Conservation (phyloP, 2,797 vertebrate genomes). For the Pseudochirops corinnae region DNA sequence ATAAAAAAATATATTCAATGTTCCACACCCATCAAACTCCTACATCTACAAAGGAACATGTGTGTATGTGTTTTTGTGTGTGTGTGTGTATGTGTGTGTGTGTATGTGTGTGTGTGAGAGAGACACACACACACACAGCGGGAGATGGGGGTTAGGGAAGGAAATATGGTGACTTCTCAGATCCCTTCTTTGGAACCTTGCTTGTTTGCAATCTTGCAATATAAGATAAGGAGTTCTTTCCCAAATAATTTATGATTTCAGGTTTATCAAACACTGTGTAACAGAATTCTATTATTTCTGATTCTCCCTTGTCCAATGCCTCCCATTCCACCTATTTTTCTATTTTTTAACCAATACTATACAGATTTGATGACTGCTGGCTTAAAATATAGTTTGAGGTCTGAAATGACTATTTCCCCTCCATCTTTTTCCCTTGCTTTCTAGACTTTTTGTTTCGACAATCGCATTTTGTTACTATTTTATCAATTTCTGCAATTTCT, state of each 20-base stretch:
- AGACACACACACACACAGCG: too few relatives aligned
- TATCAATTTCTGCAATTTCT: background rate
- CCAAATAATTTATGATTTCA: background rate
- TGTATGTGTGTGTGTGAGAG: too few relatives aligned
- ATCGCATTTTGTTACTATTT: background rate
- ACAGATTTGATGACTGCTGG: background rate
- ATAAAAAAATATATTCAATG: slow-evolving; percentile 1
- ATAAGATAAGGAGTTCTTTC: background rate
- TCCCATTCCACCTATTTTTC: background rate
- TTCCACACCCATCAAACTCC: background rate
- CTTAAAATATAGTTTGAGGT: background rate
- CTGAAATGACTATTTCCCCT: background rate
- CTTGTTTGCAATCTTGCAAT: background rate
- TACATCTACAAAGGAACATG: background rate
- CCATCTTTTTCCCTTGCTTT: background rate
- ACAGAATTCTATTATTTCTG: background rate
- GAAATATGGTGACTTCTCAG: background rate
- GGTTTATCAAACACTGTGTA: background rate
- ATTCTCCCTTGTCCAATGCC: background rate
- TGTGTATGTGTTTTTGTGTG: too few relatives aligned
- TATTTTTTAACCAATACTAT: background rate
- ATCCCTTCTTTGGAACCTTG: background rate
- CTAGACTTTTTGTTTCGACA: background rate
- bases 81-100: too few relatives aligned
- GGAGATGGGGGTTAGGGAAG: background rate